Evolutionary conservation across 2,797 vertebrate species (phyloP), one percentile per base, ranked within the genome.

Genomic region (Siniperca undulata): DNA sequence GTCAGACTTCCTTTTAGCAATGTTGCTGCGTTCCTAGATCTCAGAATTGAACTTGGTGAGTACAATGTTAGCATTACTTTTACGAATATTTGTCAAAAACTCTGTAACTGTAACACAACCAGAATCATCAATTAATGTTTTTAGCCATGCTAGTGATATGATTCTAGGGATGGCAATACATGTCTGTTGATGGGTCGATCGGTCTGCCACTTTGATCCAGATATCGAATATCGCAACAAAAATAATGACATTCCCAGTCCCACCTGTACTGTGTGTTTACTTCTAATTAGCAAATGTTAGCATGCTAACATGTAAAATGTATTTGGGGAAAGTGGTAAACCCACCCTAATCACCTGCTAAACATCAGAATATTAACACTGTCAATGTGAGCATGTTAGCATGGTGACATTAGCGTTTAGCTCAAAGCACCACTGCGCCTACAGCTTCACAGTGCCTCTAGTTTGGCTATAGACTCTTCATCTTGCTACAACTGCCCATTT

Each of bases 401-500:
- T n/a, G 20, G 20, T 58, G 58, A 68, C 64, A 73, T 64, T 56
- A 38, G 64, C 52, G 42, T 50, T 70, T 11, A 13, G n/a, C 58
- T 78, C 30, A 77, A 52, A 50, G 16, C 52, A 64, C 48, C 2
- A 8, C 30, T 64, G 17, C 0, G 9, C 58, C 27, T 27, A 27
- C 27, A 27, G 27, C 27, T 30, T 73, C 16, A 58, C 2, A 24
- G 30, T 50, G 40, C 27, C 14, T 42, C 11, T 14, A 52, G 50
- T 0, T 5, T 67, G 5, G 52, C 38, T 19, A 24, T 19, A 50
- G 44, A 24, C 40, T 58, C 24, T 65, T 20, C 24, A 9, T 75
- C 34, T 48, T 6, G 20, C 34, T 20, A 7, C 2, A 38, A 27
- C 17, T 56, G 19, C 7, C 8, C 17, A 40, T 60, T 48, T 44